Evolutionary conservation across 2,888 invertebrate species (phyloP).

Genomic region (Bunonema sp.): DNA sequence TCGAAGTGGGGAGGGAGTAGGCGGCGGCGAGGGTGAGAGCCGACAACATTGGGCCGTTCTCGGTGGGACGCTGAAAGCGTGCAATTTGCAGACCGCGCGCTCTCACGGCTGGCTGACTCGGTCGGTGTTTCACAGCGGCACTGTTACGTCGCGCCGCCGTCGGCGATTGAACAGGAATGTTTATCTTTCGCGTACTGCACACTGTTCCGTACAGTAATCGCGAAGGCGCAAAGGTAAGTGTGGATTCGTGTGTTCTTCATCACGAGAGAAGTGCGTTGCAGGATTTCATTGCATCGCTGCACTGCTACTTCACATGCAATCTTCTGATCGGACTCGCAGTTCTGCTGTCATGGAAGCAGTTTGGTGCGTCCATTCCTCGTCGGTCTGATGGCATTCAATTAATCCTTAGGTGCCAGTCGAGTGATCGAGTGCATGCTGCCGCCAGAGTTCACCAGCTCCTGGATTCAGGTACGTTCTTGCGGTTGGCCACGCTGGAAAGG

Average conservation of each 20-base stretch:
- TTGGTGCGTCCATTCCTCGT: too few relatives aligned
- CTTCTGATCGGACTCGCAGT: constrained; percentile 35
- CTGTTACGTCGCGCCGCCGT: too few relatives aligned
- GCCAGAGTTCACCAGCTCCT: constrained; percentile 20
- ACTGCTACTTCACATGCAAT: constrained; percentile 36
- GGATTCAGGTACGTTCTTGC: constrained; percentile 12
- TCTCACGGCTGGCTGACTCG: too few relatives aligned
- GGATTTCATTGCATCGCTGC: constrained; percentile 32
- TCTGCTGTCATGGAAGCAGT: constrained; percentile 37
- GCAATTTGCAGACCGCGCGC: too few relatives aligned
- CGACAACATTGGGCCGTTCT: too few relatives aligned
- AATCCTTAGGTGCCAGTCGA: too few relatives aligned
- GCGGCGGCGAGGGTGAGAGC: too few relatives aligned
- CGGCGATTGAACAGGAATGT: too few relatives aligned
- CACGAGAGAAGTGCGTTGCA: neutral
- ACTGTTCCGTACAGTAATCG: constrained; percentile 37
- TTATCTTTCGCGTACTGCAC: constrained; percentile 34
- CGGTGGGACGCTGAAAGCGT: too few relatives aligned
- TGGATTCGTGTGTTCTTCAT: neutral
- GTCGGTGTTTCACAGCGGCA: too few relatives aligned
- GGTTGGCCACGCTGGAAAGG: neutral
- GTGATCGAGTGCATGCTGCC: constrained; percentile 38
- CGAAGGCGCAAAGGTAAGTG: constrained; percentile 8
- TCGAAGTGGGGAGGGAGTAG: too few relatives aligned
- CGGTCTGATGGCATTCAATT: too few relatives aligned